Percentiles rank a stretch among this genome's conserved stretches.
Conservation (phyloP, 2,113 vertebrate genomes). For the Cricetomys ansorgei region DNA sequence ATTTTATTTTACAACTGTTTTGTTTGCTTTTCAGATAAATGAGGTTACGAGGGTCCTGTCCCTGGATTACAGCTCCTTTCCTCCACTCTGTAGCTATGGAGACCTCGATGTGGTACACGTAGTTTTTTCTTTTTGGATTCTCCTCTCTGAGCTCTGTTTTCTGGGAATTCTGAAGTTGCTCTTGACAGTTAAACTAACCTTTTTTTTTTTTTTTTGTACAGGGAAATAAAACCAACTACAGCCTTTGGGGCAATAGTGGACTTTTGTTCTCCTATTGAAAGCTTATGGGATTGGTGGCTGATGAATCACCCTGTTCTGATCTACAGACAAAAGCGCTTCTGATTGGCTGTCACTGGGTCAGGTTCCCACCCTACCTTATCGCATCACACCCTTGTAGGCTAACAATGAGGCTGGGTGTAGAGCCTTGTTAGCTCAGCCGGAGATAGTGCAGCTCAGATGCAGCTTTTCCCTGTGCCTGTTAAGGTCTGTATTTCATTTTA, state of each 20-base stretch:
- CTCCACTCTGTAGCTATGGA: neutral
- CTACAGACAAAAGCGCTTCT: constrained; percentile 78
- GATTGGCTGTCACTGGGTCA: constrained; percentile 78
- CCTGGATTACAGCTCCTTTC: neutral
- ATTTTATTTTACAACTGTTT: neutral
- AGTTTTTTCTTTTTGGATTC: neutral
- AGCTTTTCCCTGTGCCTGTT: constrained; percentile 38
- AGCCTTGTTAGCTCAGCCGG: constrained; percentile 56
- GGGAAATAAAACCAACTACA: constrained; percentile 60
- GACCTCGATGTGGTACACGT: neutral
- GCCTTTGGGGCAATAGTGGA: constrained; percentile 59
- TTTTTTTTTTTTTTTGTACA: neutral
- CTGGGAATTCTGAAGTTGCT: constrained; percentile 63
- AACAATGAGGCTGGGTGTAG: constrained; percentile 71
- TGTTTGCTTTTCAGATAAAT: constrained; percentile 53
- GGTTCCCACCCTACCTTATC: constrained; percentile 79
- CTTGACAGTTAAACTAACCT: constrained; percentile 53
- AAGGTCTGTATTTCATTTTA: constrained; percentile 49
- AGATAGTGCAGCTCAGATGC: constrained; percentile 59
- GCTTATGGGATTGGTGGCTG: constrained; percentile 72
- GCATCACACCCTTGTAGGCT: constrained; percentile 70
- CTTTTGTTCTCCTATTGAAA: constrained; percentile 72
- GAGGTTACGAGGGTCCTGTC: neutral
- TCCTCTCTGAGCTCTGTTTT: constrained; percentile 63
- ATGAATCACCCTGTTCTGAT: constrained; percentile 72